Evolutionary conservation across 2,797 vertebrate genomes (phyloP).

Genomic region (Naso thynnoides): DNA sequence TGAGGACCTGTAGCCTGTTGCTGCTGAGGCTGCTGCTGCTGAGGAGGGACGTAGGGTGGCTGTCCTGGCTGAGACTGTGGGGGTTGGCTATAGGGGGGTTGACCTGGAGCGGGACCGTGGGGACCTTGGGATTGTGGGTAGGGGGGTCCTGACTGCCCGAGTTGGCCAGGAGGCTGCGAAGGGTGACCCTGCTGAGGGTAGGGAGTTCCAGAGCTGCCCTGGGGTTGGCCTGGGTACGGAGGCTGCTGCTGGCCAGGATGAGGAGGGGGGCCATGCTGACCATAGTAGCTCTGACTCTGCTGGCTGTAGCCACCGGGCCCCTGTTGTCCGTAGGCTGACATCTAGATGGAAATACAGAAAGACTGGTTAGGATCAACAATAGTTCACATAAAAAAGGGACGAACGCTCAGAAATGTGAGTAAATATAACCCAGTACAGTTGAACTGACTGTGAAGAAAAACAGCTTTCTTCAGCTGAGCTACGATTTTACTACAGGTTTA

Average conservation of each 20-base stretch:
- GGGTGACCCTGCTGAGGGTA: slow-evolving; percentile 88
- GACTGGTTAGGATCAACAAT: slow-evolving; percentile 3
- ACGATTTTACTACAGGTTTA: slow-evolving; percentile 36
- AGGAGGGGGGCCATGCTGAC: slow-evolving; percentile 88
- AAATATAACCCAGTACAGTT: slow-evolving; percentile 18
- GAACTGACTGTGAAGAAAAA: slow-evolving; percentile 19
- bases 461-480: slow-evolving; percentile 11
- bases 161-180: slow-evolving; percentile 84
- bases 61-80: slow-evolving; percentile 81
- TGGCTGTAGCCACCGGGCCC: slow-evolving; percentile 91
- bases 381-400: neutral
- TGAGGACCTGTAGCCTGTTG: slow-evolving; percentile 80
- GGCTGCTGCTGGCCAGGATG: slow-evolving; percentile 82
- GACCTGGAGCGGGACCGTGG: slow-evolving; percentile 75
- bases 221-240: slow-evolving; percentile 81
- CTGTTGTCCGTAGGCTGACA: slow-evolving; percentile 94
- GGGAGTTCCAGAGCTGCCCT: slow-evolving; percentile 80
- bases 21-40: slow-evolving; percentile 72
- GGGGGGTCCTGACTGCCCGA: slow-evolving; percentile 88
- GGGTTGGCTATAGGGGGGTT: slow-evolving; percentile 87
- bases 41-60: slow-evolving; percentile 81
- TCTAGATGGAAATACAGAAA: slow-evolving; percentile 79
- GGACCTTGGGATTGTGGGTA: slow-evolving; percentile 88
- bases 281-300: slow-evolving; percentile 92
- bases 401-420: neutral